Conservation (phyloP, 2,888 invertebrate genomes). For the Schrankia costaestrigalis region DNA sequence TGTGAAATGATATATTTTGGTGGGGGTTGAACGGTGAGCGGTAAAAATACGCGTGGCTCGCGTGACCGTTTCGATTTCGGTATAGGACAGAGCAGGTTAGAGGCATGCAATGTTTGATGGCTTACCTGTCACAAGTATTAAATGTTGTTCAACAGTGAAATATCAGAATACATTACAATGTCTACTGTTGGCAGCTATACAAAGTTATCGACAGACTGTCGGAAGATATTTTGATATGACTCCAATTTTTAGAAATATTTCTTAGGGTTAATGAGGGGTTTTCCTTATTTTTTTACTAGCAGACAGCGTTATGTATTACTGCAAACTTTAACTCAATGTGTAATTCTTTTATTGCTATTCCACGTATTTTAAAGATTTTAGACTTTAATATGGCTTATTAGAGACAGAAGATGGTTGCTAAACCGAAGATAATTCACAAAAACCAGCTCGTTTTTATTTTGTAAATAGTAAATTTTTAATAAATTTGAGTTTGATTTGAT, state of each 20-base stretch:
- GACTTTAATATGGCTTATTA: too few species aligned
- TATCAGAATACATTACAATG: conserved; percentile 26
- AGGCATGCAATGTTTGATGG: conserved; percentile 55
- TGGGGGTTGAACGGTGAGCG: conserved; percentile 43
- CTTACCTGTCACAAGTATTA: conserved; percentile 58
- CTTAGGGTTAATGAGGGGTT: neutral
- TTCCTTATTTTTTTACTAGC: neutral
- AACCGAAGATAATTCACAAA: too few species aligned
- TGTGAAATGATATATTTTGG: conserved; percentile 71
- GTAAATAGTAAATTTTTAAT: too few species aligned
- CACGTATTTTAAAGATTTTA: too few species aligned
- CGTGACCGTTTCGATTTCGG: conserved; percentile 61
- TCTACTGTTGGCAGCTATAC: conserved; percentile 6
- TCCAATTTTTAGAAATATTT: too few species aligned
- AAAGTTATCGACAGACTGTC: conserved; percentile 1
- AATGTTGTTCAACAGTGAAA: conserved; percentile 52
- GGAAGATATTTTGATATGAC: conserved; percentile 3
- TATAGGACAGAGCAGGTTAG: conserved; percentile 45
- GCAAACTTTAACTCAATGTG: too few species aligned
- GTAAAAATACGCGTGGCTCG: conserved; percentile 48
- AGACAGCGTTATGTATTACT: too few species aligned
- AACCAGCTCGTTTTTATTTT: too few species aligned
- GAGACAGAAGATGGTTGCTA: too few species aligned
- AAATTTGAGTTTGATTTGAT: too few species aligned
- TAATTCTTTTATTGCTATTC: too few species aligned